Percentiles rank a stretch among this genome's conserved stretches.
Evolutionary conservation across 2,113 vertebrate genomes (phyloP).

Genomic region (Lipophrys pholis): DNA sequence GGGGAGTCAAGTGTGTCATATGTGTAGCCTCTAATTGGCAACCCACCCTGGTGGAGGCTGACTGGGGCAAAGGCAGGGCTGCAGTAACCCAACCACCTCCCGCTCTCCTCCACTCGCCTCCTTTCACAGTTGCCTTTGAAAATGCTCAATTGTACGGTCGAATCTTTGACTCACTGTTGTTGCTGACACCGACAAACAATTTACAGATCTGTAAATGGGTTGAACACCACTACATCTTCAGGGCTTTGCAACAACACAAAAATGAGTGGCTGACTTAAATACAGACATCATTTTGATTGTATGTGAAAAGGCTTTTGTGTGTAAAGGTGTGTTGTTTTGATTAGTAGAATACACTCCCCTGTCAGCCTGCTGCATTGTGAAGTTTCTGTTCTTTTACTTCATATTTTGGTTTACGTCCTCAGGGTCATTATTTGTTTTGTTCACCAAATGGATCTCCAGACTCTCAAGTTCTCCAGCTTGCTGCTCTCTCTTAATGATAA

Average conservation of each 20-base stretch:
- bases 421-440: slow-evolving; percentile 45
- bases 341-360: slow-evolving; percentile 14
- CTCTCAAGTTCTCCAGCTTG: slow-evolving; percentile 10
- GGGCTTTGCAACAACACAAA: neutral
- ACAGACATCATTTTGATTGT: neutral
- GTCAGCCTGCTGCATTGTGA: slow-evolving; percentile 15
- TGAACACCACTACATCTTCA: slow-evolving; percentile 3
- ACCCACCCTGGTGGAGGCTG: slow-evolving; percentile 69
- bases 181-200: neutral
- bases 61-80: slow-evolving; percentile 62
- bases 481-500: neutral
- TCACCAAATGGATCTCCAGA: slow-evolving; percentile 28
- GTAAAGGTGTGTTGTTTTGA: slow-evolving; percentile 7
- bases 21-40: slow-evolving; percentile 83
- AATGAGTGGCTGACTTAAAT: slow-evolving; percentile 1
- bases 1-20: slow-evolving; percentile 84
- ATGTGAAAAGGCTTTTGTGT: slow-evolving; percentile 9
- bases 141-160: slow-evolving; percentile 41
- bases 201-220: slow-evolving; percentile 18
- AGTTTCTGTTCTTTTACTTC: slow-evolving; percentile 21
- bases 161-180: slow-evolving; percentile 14
- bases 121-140: slow-evolving; percentile 23
- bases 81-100: slow-evolving; percentile 49
- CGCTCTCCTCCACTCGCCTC: slow-evolving; percentile 23
- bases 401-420: slow-evolving; percentile 29